phyloP scores from a whole-genome alignment of 2,888 invertebrate genomes.

The Hyles lineata region DNA sequence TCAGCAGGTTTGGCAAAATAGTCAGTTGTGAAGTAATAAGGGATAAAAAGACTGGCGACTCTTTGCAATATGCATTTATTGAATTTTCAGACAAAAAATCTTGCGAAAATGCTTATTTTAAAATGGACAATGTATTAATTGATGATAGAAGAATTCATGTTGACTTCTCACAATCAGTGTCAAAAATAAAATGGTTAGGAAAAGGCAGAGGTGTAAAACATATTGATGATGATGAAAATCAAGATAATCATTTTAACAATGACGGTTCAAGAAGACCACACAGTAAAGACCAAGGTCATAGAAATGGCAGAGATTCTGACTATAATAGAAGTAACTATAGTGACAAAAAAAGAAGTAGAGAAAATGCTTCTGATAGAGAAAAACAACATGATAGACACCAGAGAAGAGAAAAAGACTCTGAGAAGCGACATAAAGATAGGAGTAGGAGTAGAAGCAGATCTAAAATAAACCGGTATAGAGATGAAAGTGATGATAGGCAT shows the following conservation, averaged over 20 bases:
- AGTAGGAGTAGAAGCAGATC: constrained; percentile 57
- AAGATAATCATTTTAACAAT: constrained; percentile 39
- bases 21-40: constrained; percentile 97
- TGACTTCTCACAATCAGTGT: constrained; percentile 99
- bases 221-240: constrained; percentile 65
- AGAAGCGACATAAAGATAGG: constrained; percentile 52
- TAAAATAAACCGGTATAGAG: constrained; percentile 33
- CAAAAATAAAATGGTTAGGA: constrained; percentile 96
- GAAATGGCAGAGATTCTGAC: constrained; percentile 42
- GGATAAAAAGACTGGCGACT: constrained; percentile 96
- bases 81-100: constrained; percentile 96
- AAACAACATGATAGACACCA: constrained; percentile 37
- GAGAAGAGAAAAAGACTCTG: constrained; percentile 33
- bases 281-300: constrained; percentile 45
- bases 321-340: constrained; percentile 45
- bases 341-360: constrained; percentile 53
- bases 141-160: constrained; percentile 99
- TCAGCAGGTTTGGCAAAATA: constrained; percentile 97
- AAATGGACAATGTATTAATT: constrained; percentile 99
- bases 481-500: constrained; percentile 37
- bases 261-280: constrained; percentile 46
- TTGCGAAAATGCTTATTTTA: constrained; percentile 99
- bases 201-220: constrained; percentile 92
- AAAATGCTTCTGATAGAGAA: constrained; percentile 37
- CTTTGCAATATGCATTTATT: constrained; percentile 99